These are phyloP conservation scores for Cryptosula pallasiana DNA, from an alignment of 2,888 invertebrate species.

Conservation along the genomic window DNA sequence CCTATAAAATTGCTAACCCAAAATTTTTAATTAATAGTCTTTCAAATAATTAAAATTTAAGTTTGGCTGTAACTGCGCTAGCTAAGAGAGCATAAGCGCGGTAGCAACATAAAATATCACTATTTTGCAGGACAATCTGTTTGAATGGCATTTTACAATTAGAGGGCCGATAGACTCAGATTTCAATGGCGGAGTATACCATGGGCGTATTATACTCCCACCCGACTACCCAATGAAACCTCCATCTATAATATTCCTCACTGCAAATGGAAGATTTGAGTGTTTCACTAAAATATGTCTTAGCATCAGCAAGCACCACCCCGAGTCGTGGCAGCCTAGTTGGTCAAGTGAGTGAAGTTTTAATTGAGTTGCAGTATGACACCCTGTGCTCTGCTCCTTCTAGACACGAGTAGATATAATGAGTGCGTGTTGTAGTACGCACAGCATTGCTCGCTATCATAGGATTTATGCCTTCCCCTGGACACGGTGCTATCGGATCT, in stretches of 20 bases:
- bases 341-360: conserved; percentile 76
- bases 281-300: conserved; percentile 88
- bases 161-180: conserved; percentile 81
- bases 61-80: background rate
- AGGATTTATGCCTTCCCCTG: conserved; percentile 85
- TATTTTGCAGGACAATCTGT: conserved; percentile 69
- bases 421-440: conserved; percentile 61
- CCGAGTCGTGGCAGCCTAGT: conserved; percentile 96
- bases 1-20: background rate
- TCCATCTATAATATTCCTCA: conserved; percentile 84
- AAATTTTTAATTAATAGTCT: background rate
- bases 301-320: conserved; percentile 90
- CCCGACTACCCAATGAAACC: conserved; percentile 96
- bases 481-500: conserved; percentile 83
- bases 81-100: background rate
- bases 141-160: conserved; percentile 96
- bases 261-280: conserved; percentile 90
- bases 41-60: background rate
- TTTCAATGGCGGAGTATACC: conserved; percentile 84
- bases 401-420: too few relatives aligned
- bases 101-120: background rate
- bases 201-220: conserved; percentile 81
- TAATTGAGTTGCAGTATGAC: too few relatives aligned
- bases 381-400: too few relatives aligned
- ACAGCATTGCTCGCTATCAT: conserved; percentile 86